phyloP scores from a whole-genome alignment of 2,888 invertebrate genomes.

The Microchrysa polita region DNA sequence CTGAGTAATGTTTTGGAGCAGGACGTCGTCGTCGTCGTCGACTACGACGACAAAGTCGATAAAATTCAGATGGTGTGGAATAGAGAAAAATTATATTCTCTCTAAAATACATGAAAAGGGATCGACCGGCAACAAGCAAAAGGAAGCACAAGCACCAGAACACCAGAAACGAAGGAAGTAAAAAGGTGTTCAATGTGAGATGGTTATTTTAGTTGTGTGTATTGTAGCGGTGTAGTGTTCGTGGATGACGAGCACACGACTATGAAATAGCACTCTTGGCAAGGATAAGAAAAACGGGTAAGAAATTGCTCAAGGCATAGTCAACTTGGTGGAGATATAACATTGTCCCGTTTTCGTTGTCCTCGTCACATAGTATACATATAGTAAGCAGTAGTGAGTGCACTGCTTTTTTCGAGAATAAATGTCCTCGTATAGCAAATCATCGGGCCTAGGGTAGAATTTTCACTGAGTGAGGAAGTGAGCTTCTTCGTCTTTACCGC shows the following conservation, averaged over 20 bases:
- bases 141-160: not conserved
- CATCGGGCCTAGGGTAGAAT: not conserved
- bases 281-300: constrained; percentile 22
- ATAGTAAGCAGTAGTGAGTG: no score
- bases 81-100: constrained; percentile 7
- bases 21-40: no score
- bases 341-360: no score
- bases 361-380: no score
- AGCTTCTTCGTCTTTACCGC: not conserved
- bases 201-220: not conserved
- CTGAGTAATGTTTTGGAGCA: not conserved
- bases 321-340: not conserved
- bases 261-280: not conserved
- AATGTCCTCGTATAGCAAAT: no score
- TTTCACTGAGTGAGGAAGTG: no score
- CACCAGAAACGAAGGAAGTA: not conserved
- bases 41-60: constrained; percentile 26
- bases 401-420: not conserved
- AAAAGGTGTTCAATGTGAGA: not conserved
- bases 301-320: constrained; percentile 25
- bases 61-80: constrained; percentile 34
- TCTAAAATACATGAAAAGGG: not conserved
- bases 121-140: no score
- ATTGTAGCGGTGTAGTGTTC: no score
- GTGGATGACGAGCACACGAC: not conserved